Base-by-base conservation (phyloP, 2,113 vertebrate genomes). In the Rostratula benghalensis region DNA sequence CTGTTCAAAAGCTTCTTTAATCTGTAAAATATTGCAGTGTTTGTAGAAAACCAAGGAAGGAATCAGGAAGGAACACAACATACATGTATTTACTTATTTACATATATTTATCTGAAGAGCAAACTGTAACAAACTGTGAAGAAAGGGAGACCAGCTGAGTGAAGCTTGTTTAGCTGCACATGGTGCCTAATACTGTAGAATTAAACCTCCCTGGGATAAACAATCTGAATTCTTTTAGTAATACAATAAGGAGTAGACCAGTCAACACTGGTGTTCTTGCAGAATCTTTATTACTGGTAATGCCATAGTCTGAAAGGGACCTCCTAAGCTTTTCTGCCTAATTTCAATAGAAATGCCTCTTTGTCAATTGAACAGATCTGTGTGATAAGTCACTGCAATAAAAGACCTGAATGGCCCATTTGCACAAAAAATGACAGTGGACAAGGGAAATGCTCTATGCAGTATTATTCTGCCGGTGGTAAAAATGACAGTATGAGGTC, bases 1-100 rank as follows among this genome's bases (percentile, higher is more conserved):
- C 83, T 98, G 87, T 65, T 98, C 80, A 96, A 98, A 99, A 23
- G 99, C 99, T 85, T 93, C 93, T 51, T 75, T 90, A 93, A 98
- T 90, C 99, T 99, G 97, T 39, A 97, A 64, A 94, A 92, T 21
- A 95, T 3, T 85, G 25, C 9, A 70, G 35, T 45, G 39, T 48
- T 93, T 37, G 33, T 48, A 51, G 20, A 92, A 91, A 61, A 90
- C 22, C 83, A 93, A 75, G 57, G 39, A 85, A 94, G 46, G 70
- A 88, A 22, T 71, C 53, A 57, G 48, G 10, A 90, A 90, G 28
- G n/a, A 88, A 83, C 33, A 74, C 10, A 82, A 11, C 30, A 65
- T 11, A 56, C 16, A 17, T n/a, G 19, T 48, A 77, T 57, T 61
- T 54, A 54, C 10, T 41, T 88, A 54, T 81, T 65, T 21, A 70